Conservation (phyloP, 2,888 invertebrate species). For the Phytoseiulus persimilis region DNA sequence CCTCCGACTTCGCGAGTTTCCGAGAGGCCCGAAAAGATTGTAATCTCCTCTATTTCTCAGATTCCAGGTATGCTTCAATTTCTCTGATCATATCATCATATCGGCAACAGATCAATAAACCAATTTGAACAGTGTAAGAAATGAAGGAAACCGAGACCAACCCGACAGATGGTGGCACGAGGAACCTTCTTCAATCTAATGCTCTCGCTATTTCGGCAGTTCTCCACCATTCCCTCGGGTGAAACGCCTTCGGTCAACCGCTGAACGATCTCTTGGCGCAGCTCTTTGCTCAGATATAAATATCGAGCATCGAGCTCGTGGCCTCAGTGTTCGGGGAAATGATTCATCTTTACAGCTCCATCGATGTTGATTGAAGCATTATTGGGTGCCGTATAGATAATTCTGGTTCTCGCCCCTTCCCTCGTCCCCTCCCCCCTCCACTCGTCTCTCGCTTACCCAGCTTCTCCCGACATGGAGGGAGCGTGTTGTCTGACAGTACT, state of each 20-base stretch:
- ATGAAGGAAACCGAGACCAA: not conserved
- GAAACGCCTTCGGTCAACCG: not conserved
- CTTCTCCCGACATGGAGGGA: not conserved
- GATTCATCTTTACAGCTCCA: slow-evolving; percentile 10
- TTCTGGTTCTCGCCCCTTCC: not conserved
- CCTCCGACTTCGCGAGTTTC: not conserved
- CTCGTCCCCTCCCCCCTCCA: not conserved
- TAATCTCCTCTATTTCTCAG: too few relatives aligned
- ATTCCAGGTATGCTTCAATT: too few relatives aligned
- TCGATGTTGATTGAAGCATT: not conserved
- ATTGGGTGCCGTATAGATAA: slow-evolving; percentile 14
- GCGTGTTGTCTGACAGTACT: not conserved
- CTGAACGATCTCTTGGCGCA: slow-evolving; percentile 18
- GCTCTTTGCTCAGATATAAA: slow-evolving; percentile 8
- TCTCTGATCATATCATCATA: too few relatives aligned
- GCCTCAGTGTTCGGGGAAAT: slow-evolving; percentile 31
- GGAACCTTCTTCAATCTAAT: not conserved
- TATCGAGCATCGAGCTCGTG: not conserved
- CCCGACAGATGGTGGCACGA: slow-evolving; percentile 9
- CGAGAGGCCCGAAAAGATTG: not conserved
- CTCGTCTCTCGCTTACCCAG: not conserved
- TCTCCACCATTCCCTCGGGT: not conserved
- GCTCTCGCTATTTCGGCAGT: not conserved
- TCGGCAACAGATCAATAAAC: too few relatives aligned
- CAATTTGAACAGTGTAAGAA: too few relatives aligned